Percentiles rank a stretch among this genome's conserved stretches.
Conservation (phyloP, 92 coral and sea anemone genomes). For the Umimayanthus chanpuru region DNA sequence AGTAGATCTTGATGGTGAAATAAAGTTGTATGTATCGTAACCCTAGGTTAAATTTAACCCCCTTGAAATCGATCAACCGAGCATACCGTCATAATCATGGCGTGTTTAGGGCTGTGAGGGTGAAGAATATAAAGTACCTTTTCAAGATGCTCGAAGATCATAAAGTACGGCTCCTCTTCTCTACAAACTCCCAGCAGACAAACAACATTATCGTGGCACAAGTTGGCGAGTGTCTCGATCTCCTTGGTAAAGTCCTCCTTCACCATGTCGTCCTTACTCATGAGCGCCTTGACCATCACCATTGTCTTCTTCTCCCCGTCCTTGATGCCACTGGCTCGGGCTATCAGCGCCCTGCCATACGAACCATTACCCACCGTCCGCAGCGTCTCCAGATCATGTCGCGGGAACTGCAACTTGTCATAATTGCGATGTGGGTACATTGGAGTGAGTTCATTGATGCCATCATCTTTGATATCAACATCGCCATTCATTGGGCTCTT, state of each 20-base stretch:
- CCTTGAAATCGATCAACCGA: too few species aligned
- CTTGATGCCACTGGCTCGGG: conserved; percentile 90
- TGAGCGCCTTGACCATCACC: conserved; percentile 92
- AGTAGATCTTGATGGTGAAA: too few species aligned
- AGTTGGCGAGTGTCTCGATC: conserved; percentile 70
- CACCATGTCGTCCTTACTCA: conserved; percentile 75
- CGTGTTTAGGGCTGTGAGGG: too few species aligned
- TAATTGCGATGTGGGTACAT: conserved; percentile 79
- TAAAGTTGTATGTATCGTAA: too few species aligned
- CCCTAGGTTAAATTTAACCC: too few species aligned
- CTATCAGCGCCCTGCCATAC: conserved; percentile 94
- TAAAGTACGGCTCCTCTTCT: conserved; percentile 82
- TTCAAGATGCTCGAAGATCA: conserved; percentile 93
- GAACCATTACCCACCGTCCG: conserved; percentile 92
- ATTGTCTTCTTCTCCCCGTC: conserved; percentile 93
- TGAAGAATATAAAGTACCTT: conserved; percentile 62
- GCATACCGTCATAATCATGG: too few species aligned
- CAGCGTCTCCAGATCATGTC: conserved; percentile 90
- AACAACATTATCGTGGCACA: conserved; percentile 80
- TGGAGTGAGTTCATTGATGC: conserved; percentile 63
- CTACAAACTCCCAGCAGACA: conserved; percentile 84
- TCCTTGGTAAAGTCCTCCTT: conserved; percentile 85
- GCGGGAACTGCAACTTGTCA: conserved; percentile 92
- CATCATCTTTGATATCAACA: conserved; percentile 66
- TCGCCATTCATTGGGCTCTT: conserved; percentile 67